Conservation (phyloP, 1,140 invertebrate species). For the Drosophila cardini region DNA sequence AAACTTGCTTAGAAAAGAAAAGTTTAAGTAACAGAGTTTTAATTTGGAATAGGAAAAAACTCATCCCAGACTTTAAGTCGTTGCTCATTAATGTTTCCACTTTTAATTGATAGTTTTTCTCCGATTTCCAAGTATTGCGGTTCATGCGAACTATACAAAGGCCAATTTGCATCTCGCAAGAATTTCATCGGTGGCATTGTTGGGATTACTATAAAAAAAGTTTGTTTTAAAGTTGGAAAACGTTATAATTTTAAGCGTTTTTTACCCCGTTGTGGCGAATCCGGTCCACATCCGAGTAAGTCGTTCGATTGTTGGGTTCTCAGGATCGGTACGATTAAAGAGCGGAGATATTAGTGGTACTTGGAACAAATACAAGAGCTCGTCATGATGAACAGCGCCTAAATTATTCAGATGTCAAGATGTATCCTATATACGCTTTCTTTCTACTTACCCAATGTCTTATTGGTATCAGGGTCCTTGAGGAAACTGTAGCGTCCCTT, state of each 20-base stretch:
- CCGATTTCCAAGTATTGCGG: conserved; percentile 86
- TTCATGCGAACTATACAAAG: conserved; percentile 80
- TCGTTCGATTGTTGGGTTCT: conserved; percentile 85
- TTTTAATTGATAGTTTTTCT: conserved; percentile 80
- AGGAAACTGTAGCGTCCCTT: conserved; percentile 86
- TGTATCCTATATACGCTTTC: background rate
- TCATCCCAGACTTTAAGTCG: conserved; percentile 86
- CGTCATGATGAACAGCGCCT: conserved; percentile 88
- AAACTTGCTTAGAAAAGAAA: too few species aligned
- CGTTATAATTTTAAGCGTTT: background rate
- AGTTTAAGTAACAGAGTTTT: background rate
- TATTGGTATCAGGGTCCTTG: conserved; percentile 82
- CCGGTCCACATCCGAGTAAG: conserved; percentile 85
- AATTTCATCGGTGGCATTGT: conserved; percentile 59
- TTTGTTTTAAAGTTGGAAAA: background rate
- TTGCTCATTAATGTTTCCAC: conserved; percentile 85
- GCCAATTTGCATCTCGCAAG: conserved; percentile 85
- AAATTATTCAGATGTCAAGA: background rate
- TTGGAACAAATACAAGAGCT: conserved; percentile 87
- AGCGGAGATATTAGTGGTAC: conserved; percentile 80
- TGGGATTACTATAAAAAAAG: conserved; percentile 55
- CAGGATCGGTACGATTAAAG: conserved; percentile 84
- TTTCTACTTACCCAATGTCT: conserved; percentile 74
- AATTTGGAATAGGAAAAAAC: conserved; percentile 84
- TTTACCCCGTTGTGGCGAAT: conserved; percentile 85